A percentile compares a stretch with the other conserved stretches of the same genome.
phyloP scores from a whole-genome alignment of 1,140 invertebrate species.

The Euura saliciscinereae region DNA sequence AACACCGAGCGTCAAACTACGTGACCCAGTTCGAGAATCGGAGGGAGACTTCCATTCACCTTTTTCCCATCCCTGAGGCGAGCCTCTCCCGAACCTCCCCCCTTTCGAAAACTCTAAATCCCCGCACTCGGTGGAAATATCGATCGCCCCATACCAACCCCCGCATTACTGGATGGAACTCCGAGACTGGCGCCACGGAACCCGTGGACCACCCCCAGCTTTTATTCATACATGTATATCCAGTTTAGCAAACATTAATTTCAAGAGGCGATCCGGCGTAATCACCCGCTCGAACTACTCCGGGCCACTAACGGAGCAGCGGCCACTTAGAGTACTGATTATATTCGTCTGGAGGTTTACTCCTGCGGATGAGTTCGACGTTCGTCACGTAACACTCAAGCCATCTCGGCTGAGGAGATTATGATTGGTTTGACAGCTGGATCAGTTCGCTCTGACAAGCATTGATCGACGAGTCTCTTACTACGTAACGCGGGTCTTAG shows the following conservation, averaged over 20 bases:
- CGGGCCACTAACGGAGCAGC: neutral
- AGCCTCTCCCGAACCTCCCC: neutral
- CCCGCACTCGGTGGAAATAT: neutral
- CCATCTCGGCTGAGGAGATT: no score
- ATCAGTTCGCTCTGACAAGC: no score
- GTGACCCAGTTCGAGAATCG: conserved; percentile 8
- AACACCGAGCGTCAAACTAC: neutral
- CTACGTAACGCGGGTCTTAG: no score
- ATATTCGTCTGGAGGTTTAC: no score
- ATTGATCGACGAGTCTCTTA: no score
- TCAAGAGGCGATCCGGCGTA: neutral
- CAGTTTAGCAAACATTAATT: conserved; percentile 1
- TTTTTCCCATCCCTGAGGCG: conserved; percentile 5
- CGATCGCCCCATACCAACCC: neutral
- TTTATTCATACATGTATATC: neutral
- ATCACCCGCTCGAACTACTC: neutral
- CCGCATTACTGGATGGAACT: neutral
- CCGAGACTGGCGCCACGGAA: neutral
- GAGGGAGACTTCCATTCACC: conserved; percentile 32
- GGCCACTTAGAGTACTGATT: no score
- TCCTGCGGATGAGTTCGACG: no score
- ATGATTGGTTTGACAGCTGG: no score
- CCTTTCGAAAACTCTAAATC: neutral
- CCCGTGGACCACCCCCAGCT: neutral
- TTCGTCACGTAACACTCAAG: no score